Evolutionary conservation across 1,140 invertebrate species (phyloP).

Genomic region (Asobara japonica): DNA sequence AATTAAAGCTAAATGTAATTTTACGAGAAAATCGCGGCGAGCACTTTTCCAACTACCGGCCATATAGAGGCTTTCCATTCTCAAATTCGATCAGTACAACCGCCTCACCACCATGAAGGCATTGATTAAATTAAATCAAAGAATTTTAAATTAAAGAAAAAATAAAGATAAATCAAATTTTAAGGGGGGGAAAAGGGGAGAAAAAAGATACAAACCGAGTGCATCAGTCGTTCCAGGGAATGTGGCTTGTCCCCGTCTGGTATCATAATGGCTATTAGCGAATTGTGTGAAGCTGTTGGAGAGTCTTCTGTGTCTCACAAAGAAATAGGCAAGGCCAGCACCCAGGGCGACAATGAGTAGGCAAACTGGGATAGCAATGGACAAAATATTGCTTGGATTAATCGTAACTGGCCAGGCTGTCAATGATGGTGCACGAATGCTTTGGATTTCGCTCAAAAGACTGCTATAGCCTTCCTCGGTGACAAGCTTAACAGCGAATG

Average conservation of each 20-base stretch:
- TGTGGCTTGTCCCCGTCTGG: constrained; percentile 84
- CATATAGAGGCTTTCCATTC: too few relatives aligned
- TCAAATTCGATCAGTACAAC: too few relatives aligned
- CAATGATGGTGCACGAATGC: constrained; percentile 59
- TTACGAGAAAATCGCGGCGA: too few relatives aligned
- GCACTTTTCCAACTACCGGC: too few relatives aligned
- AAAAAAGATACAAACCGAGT: constrained; percentile 65
- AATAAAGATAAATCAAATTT: constrained; percentile 15
- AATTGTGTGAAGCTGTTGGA: constrained; percentile 83
- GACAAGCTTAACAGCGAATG: constrained; percentile 73
- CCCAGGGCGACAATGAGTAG: constrained; percentile 71
- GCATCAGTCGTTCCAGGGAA: constrained; percentile 76
- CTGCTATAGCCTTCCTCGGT: constrained; percentile 75
- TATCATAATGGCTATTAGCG: constrained; percentile 87
- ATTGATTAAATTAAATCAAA: too few relatives aligned
- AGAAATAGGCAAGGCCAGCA: constrained; percentile 73
- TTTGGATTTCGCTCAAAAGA: constrained; percentile 70
- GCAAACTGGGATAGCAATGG: constrained; percentile 61
- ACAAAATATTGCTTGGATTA: constrained; percentile 57
- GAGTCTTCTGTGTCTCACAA: constrained; percentile 77
- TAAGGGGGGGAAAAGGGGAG: too few relatives aligned
- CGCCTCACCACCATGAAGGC: too few relatives aligned
- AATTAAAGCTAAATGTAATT: too few relatives aligned
- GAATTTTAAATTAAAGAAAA: too few relatives aligned
- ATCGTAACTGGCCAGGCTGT: constrained; percentile 48